Base-by-base conservation (phyloP, 2,797 vertebrate genomes). In the Coccyzus lansbergi region DNA sequence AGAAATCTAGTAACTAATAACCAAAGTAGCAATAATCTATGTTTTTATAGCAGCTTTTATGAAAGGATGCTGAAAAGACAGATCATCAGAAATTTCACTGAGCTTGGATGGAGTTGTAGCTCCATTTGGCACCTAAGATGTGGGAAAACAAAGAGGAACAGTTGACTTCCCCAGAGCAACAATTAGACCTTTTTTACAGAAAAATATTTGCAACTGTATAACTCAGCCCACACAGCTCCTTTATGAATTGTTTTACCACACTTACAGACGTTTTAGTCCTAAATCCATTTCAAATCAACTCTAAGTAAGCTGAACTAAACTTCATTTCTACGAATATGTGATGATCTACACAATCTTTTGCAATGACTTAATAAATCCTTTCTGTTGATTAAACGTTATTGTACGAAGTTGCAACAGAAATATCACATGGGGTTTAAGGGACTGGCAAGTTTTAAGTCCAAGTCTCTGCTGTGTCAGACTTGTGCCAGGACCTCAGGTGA, bases 141-240 rank as follows among this genome's bases (percentile, higher is more conserved):
- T 44, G 59, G 33, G 52, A 69, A 82, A 93, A 81, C 56, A 92
- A 72, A 86, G 51, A 80, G 58, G n/a, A 95, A 92, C 28, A 69
- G 56, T 25, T 79, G 78, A 88, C 78, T 67, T 79, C 65, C 75
- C 84, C 91, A 85, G 60, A 83, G 78, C 71, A 86, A 92, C 67
- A 93, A 84, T 62, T 21, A 86, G n/a, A 53, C 18, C 36, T 68
- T 78, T 36, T 92, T 84, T 72, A 70, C 25, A 92, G 42, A 26
- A 72, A 53, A 59, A 46, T 15, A 48, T 1, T 18, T 36, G 34
- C 81, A 81, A 82, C 46, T 17, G 52, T 63, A 92, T 67, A 74
- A 83, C 46, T 92, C 90, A 84, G 70, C 74, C 77, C 74, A 91
- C 83, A 60, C 42, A 58, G 28, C 14, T 72, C 53, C 49, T 91